phyloP scores from a whole-genome alignment of 2,113 vertebrate species.

The Heptranchias perlo region DNA sequence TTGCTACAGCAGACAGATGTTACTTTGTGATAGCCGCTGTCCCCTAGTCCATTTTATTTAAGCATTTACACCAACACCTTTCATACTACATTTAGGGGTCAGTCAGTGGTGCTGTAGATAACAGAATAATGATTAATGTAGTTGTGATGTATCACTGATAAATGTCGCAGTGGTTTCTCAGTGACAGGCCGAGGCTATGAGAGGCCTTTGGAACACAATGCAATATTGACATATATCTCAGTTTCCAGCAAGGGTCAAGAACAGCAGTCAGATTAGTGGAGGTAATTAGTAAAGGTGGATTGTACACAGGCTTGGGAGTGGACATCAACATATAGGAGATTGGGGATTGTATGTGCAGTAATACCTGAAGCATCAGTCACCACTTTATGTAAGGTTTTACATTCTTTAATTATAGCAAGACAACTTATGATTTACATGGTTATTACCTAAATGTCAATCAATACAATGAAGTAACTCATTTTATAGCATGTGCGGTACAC shows the following conservation, averaged over 20 bases:
- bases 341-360: neutral
- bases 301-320: neutral
- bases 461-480: neutral
- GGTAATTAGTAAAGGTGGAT: neutral
- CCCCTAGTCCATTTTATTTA: neutral
- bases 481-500: neutral
- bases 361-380: neutral
- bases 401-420: neutral
- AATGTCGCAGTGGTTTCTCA: neutral
- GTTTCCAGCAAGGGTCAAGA: neutral
- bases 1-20: neutral
- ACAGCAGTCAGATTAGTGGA: neutral
- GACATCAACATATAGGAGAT: neutral
- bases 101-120: neutral
- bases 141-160: constrained; percentile 1
- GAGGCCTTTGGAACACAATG: neutral
- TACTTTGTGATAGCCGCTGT: neutral
- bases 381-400: neutral
- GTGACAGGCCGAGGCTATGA: neutral
- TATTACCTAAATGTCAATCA: neutral
- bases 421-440: neutral
- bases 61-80: neutral
- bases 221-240: neutral
- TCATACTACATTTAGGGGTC: neutral
- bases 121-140: constrained; percentile 27